Base-by-base conservation (phyloP, 2,797 vertebrate genomes). In the Eremophila alpestris region DNA sequence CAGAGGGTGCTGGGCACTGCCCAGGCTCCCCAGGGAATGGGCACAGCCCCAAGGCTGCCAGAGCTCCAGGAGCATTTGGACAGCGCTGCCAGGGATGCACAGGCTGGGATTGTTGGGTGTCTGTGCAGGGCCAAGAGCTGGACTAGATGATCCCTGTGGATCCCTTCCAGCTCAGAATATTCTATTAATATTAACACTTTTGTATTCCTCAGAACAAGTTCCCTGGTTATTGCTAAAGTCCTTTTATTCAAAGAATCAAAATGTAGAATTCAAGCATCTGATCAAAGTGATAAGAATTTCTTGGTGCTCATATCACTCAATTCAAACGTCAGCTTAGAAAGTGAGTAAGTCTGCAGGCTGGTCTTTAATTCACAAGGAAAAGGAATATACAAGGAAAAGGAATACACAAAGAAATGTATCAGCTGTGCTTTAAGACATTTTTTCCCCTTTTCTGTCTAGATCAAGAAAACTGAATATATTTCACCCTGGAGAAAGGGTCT, bases 11-110 rank as follows among this genome's bases (percentile, higher is more conserved):
- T 6, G 4, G 51, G 14, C n/a, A 51, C 45, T 80, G 52, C 0
- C 4, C 67, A 73, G 75, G 19, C 38, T 87, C 16, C n/a, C n/a
- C 84, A 80, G 59, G 76, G 59, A 71, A 41, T 52, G 59, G 59
- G 13, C 52, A 38, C 20, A 0, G n/a, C 75, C 52, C 52, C 10
- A 2, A 26, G n/a, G 46, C 60, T 73, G 46, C 76, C 85, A 67
- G 26, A 68, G 30, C 69, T 75, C 32, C 78, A 43, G 49, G 9
- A n/a, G 9, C 0, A 0, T 32, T 68, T n/a, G 70, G 70, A 7
- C 4, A 60, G 2, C 0, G 0, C 36, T 24, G 12, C 2, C 27
- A 41, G 49, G 32, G n/a, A 59, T 51, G 62, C 6, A 0, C 48
- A 75, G 26, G 18, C 7, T 32, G 70, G 22, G 43, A 6, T 4